Base-by-base conservation (phyloP, 2,888 invertebrate species). In the Tigriopus californicus region DNA sequence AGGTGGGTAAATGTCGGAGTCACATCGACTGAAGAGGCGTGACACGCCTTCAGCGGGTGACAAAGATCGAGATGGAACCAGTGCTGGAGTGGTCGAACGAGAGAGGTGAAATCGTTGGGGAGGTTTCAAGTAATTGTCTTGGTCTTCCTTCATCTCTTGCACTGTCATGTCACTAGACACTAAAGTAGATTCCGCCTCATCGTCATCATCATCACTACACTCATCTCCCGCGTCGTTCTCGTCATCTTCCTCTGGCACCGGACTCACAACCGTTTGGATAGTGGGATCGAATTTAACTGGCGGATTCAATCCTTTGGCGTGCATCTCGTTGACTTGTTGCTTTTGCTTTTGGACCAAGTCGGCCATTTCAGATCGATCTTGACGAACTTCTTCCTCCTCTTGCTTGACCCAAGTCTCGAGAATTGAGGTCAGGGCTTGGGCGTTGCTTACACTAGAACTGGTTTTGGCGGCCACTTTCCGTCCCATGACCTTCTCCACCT, bases 401-500 rank as follows among this genome's bases (percentile, higher is more conserved):
- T 41, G 15, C n/a, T 42, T 18, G n/a, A 56, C 56, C 41, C 41
- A 56, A 15, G 12, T 56, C 42, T 41, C 42, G 18, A 56, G 44
- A 18, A 56, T 44, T 15, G 56, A 42, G 6, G 15, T 20, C 11
- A 56, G 56, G 3, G 56, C 56, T 13, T 56, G 42, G 13, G 24
- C 56, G 22, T 56, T 56, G 40, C 42, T 18, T 3, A 56, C 20
- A 15, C 22, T 44, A 5, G 49, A 49, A 20, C 5, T 49, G 15
- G 15, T 15, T 33, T 33, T 33, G 24, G 20, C 22, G n/a, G n/a
- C 13, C 11, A 44, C 20, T 22, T 56, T 56, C 44, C 20, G 13
- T 10, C 56, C 56, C 18, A 56, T 56, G 22, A 56, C 56, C 20
- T 56, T 56, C 44, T 42, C 56, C n/a, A 56, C 42, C 20, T 56